These are phyloP conservation scores for Masnerella sp. DNA, from an alignment of 2,888 invertebrate genomes.

Conservation along the genomic window DNA sequence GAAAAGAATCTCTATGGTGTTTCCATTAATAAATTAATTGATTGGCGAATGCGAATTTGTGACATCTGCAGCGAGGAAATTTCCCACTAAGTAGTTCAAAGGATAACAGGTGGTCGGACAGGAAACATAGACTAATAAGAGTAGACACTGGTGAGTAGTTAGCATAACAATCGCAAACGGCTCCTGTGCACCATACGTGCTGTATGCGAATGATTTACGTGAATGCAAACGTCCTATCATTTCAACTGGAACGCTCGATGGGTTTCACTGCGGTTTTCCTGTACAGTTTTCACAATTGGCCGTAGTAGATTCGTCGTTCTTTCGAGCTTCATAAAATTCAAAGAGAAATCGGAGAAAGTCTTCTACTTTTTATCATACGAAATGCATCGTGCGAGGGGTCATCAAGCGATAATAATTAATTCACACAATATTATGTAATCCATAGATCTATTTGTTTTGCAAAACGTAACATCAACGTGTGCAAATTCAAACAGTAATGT, in stretches of 20 bases:
- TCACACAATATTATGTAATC: conserved; percentile 36
- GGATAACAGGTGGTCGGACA: conserved; percentile 77
- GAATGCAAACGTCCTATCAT: conserved; percentile 65
- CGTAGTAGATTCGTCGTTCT: conserved; percentile 51
- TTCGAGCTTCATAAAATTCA: conserved; percentile 53
- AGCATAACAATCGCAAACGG: conserved; percentile 76
- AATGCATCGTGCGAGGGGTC: conserved; percentile 45
- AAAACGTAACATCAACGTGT: conserved; percentile 1
- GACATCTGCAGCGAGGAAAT: conserved; percentile 58
- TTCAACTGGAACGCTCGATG: conserved; percentile 65
- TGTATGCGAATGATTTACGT: conserved; percentile 73
- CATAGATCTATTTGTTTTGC: conserved; percentile 29
- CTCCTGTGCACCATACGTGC: conserved; percentile 67
- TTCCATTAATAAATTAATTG: conserved; percentile 46
- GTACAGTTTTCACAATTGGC: conserved; percentile 59
- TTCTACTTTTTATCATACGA: conserved; percentile 45
- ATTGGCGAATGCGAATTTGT: conserved; percentile 52
- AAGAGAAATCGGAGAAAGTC: conserved; percentile 63
- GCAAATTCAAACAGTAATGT: no score
- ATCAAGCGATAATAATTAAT: conserved; percentile 52
- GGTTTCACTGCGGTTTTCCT: conserved; percentile 64
- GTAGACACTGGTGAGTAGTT: conserved; percentile 73
- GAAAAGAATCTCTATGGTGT: conserved; percentile 50
- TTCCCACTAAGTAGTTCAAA: conserved; percentile 65
- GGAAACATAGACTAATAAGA: conserved; percentile 75